These are phyloP conservation scores for Acrocephalus scirpaceus DNA, from an alignment of 2,797 vertebrate genomes.

Conservation along the genomic window DNA sequence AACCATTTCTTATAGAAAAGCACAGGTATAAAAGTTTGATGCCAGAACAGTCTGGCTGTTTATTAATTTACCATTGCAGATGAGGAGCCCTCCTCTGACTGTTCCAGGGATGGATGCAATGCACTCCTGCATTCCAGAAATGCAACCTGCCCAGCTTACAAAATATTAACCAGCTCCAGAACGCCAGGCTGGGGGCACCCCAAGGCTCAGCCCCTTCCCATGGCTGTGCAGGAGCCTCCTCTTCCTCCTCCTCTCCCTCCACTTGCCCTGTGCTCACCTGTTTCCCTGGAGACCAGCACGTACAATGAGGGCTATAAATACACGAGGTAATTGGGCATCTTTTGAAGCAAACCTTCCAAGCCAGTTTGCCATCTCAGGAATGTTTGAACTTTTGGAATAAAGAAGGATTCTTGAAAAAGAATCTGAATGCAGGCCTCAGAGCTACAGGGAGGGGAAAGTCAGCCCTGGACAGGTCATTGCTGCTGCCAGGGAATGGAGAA, in stretches of 20 bases:
- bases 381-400: neutral
- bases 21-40: conserved; percentile 65
- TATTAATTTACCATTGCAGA: conserved; percentile 70
- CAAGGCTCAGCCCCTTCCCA: neutral
- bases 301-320: neutral
- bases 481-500: neutral
- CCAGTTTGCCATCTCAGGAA: neutral
- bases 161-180: neutral
- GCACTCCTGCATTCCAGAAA: neutral
- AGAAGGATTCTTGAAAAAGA: neutral
- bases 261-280: neutral
- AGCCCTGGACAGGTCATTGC: neutral
- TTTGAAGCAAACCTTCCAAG: neutral
- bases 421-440: neutral
- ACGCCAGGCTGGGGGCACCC: neutral
- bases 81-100: conserved; percentile 18
- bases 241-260: neutral
- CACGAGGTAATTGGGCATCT: neutral
- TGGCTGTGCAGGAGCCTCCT: neutral
- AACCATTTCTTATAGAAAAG: conserved; percentile 70
- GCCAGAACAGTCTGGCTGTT: conserved; percentile 62
- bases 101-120: neutral
- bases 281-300: neutral
- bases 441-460: neutral
- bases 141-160: neutral